Evolutionary conservation across 2,113 vertebrate species (phyloP), one percentile per base, ranked within the genome.

Genomic region (Charadrius vociferus): DNA sequence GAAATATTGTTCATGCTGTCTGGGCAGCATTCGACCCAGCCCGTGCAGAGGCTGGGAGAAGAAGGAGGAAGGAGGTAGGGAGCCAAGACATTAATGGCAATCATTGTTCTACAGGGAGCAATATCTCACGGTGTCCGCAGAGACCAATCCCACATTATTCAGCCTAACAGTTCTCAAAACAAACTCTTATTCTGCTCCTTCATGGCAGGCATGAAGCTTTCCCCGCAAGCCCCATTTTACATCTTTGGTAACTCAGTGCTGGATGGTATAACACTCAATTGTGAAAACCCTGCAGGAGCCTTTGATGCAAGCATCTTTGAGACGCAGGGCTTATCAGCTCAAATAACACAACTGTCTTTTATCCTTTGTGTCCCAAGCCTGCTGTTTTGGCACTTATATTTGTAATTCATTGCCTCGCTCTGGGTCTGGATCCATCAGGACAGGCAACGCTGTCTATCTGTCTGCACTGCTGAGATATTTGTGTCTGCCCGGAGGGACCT

Each of bases 331-430:
- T 93, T 92, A 96, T 93, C 88, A 84, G 88, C 87, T 86, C 74
- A 88, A 88, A 94, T 91, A 95, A 88, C 91, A 90, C 79, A 92
- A 95, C 65, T 80, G 93, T 71, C 90, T 96, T 93, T 88, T 66
- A 85, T 97, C 90, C 63, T 80, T 83, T 61, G n/a, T 67, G 75
- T 93, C 92, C 84, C 67, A 47, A 73, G 81, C 80, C 65, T 70
- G 70, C 65, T 92, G 68, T 79, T 93, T 96, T 90, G 89, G 94
- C 73, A 87, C 86, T 97, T 91, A 65, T 47, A 88, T 84, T 96
- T 83, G 79, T 93, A 91, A 96, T 93, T 94, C 59, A 63, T 82
- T 84, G 91, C 71, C 92, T 82, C 66, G 58, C 62, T 81, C 62
- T 89, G 80, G 82, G n/a, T 96, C 79, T 91, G 87, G 93, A 75